phyloP scores from a whole-genome alignment of 2,797 vertebrate genomes.

The Lepilemur ruficaudatus region DNA sequence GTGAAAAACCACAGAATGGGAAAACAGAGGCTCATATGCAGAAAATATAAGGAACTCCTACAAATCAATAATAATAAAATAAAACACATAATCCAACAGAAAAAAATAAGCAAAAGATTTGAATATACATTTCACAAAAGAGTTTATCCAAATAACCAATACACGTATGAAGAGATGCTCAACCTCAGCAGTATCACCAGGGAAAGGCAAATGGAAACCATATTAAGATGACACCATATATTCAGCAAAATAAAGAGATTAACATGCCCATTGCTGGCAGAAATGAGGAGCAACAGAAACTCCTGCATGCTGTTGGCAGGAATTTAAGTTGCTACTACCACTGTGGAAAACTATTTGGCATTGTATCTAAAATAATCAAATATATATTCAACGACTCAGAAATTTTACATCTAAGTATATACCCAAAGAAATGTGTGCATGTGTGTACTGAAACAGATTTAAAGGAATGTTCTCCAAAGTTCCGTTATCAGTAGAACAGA shows the following conservation, averaged over 20 bases:
- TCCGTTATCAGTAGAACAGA: neutral
- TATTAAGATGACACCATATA: neutral
- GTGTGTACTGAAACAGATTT: neutral
- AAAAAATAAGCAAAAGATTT: neutral
- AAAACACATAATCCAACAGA: neutral
- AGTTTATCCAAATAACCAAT: neutral
- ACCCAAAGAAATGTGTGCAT: neutral
- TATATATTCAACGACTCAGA: neutral
- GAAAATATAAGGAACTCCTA: neutral
- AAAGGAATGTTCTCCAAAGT: neutral
- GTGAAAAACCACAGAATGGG: neutral
- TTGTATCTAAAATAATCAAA: slow-evolving; percentile 3
- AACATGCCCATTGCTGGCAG: neutral
- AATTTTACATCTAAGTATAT: neutral
- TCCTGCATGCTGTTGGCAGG: neutral
- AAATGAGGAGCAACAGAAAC: neutral
- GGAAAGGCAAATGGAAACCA: neutral
- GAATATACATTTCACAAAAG: neutral
- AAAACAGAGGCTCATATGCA: neutral
- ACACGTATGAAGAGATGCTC: neutral
- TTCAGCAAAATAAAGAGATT: neutral
- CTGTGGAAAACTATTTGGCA: neutral
- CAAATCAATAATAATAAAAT: neutral
- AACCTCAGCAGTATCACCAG: neutral
- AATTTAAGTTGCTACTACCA: neutral